phyloP scores from a whole-genome alignment of 2,888 invertebrate genomes.

The Icerya purchasi region DNA sequence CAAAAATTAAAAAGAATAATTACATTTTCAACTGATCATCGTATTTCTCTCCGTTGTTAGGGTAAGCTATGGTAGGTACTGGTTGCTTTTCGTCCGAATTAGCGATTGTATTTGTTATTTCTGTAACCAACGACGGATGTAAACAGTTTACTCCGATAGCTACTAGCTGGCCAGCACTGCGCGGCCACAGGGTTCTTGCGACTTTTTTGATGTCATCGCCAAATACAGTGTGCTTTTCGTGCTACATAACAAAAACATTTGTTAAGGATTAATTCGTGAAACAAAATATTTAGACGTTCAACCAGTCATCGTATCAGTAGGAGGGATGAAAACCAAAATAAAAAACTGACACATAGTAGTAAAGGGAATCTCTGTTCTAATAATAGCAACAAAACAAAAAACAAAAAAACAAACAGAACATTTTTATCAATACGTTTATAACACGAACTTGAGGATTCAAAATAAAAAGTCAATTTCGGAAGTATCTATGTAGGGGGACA shows the following conservation, averaged over 20 bases:
- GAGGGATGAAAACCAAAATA: too few relatives aligned
- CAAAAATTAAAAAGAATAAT: slow-evolving; percentile 20
- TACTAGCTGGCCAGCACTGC: slow-evolving; percentile 38
- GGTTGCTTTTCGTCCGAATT: not conserved
- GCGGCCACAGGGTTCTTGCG: slow-evolving; percentile 39
- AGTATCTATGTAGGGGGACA: too few relatives aligned
- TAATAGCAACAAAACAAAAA: too few relatives aligned
- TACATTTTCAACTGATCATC: slow-evolving; percentile 35
- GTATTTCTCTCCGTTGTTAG: slow-evolving; percentile 76
- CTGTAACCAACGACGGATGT: slow-evolving; percentile 38
- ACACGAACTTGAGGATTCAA: too few relatives aligned
- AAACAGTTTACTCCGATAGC: slow-evolving; percentile 83
- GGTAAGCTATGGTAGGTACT: slow-evolving; percentile 68
- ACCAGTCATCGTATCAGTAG: too few relatives aligned
- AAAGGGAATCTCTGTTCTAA: too few relatives aligned
- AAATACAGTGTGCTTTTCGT: slow-evolving; percentile 43
- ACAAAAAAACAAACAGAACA: too few relatives aligned
- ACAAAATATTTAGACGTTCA: too few relatives aligned
- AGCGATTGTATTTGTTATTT: slow-evolving; percentile 31
- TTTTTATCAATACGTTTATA: too few relatives aligned
- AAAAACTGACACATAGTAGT: too few relatives aligned
- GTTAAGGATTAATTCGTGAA: too few relatives aligned
- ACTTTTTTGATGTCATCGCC: slow-evolving; percentile 60
- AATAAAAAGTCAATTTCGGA: too few relatives aligned
- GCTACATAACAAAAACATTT: slow-evolving; percentile 27